These are phyloP conservation scores for Neosilurus hyrtlii DNA, from an alignment of 2,797 vertebrate genomes.

Conservation along the genomic window DNA sequence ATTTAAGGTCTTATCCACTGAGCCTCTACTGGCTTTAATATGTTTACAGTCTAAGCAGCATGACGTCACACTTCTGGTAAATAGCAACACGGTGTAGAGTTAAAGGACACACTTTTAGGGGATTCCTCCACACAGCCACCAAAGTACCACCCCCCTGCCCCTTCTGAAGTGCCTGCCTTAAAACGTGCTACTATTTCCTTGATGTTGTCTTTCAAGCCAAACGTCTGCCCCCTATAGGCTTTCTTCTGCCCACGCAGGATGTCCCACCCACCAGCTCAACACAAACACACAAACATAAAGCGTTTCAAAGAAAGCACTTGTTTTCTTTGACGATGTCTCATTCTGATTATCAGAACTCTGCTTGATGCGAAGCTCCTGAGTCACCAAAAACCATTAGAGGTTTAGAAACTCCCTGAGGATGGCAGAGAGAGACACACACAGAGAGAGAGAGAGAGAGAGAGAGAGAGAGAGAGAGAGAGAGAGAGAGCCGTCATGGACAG, in stretches of 20 bases:
- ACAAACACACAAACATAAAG: background rate
- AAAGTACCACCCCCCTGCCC: background rate
- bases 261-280: background rate
- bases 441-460: too few relatives aligned
- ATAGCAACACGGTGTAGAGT: background rate
- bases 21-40: background rate
- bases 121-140: conserved; percentile 28
- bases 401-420: conserved; percentile 7
- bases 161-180: conserved; percentile 20
- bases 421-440: background rate
- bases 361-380: conserved; percentile 5
- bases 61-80: conserved; percentile 39
- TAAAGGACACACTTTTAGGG: conserved; percentile 25
- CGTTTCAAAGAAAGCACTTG: conserved; percentile 39
- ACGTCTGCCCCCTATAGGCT: conserved; percentile 27
- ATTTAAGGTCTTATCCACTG: background rate
- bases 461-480: too few relatives aligned
- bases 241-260: conserved; percentile 27
- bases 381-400: conserved; percentile 16
- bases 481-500: background rate
- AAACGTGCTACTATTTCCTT: conserved; percentile 34
- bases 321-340: conserved; percentile 10
- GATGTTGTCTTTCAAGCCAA: conserved; percentile 15
- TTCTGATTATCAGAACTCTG: conserved; percentile 19
- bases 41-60: background rate